Evolutionary conservation across 2,113 vertebrate genomes (phyloP).

Genomic region (Scomber japonicus): DNA sequence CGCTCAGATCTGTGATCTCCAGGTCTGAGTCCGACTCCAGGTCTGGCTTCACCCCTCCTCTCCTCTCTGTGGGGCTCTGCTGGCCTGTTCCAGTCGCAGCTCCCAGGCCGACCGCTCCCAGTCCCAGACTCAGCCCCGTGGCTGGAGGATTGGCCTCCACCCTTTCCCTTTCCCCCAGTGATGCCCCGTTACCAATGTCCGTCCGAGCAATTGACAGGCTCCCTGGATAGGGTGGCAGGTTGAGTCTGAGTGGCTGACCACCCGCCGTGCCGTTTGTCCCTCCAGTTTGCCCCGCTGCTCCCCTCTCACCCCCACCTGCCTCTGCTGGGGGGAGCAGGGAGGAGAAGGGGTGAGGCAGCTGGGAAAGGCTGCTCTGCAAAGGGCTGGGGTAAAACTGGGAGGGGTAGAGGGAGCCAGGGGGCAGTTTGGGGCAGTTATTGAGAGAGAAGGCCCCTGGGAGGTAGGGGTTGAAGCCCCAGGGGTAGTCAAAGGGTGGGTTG

Average conservation of each 20-base stretch:
- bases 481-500: conserved; percentile 90
- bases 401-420: conserved; percentile 90
- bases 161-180: conserved; percentile 74
- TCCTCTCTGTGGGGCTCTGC: conserved; percentile 84
- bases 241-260: conserved; percentile 76
- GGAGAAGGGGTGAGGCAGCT: conserved; percentile 88
- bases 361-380: conserved; percentile 87
- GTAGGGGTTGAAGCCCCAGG: conserved; percentile 94
- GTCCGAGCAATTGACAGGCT: conserved; percentile 80
- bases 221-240: conserved; percentile 77
- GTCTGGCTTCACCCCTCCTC: conserved; percentile 88
- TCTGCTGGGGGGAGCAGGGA: conserved; percentile 83
- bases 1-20: conserved; percentile 94
- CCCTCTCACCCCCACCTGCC: conserved; percentile 75
- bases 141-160: conserved; percentile 61
- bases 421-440: conserved; percentile 90
- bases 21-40: conserved; percentile 91
- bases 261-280: conserved; percentile 81
- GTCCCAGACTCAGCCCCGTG: conserved; percentile 72
- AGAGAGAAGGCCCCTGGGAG: conserved; percentile 91
- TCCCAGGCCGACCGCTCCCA: conserved; percentile 76
- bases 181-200: conserved; percentile 77
- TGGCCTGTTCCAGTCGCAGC: conserved; percentile 65
- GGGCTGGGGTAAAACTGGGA: conserved; percentile 93
- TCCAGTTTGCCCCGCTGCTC: conserved; percentile 75